Evolutionary conservation across 2,797 vertebrate species (phyloP).

Genomic region (Sebastes hubbsi): DNA sequence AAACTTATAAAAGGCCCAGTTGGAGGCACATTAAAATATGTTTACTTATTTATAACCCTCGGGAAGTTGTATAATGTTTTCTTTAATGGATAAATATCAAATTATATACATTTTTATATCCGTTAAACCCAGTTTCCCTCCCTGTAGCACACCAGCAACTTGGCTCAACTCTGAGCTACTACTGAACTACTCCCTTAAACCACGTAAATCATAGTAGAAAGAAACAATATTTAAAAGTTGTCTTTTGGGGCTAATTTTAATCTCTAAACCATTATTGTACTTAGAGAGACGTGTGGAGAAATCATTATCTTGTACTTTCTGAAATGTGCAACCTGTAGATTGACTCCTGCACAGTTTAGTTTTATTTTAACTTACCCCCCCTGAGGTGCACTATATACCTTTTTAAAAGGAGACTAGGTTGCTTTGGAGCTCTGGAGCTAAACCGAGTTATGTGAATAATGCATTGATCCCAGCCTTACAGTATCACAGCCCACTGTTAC

Average conservation of each 20-base stretch:
- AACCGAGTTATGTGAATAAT: conserved; percentile 74
- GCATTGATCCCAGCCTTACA: conserved; percentile 65
- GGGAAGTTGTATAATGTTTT: not conserved
- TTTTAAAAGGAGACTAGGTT: conserved; percentile 43
- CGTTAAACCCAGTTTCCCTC: not conserved
- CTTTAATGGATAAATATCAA: not conserved
- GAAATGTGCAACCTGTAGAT: conserved; percentile 10
- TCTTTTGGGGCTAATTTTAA: not conserved
- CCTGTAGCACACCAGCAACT: not conserved
- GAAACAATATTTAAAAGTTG: not conserved
- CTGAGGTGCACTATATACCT: conserved; percentile 13
- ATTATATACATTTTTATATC: not conserved
- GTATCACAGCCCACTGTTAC: conserved; percentile 65
- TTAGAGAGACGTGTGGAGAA: not conserved
- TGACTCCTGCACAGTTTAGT: not conserved
- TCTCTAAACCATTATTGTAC: not conserved
- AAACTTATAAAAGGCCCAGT: not conserved
- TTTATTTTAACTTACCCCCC: not conserved
- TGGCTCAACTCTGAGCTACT: not conserved
- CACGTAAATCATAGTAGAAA: not conserved
- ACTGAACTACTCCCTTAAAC: not conserved
- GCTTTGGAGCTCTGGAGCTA: conserved; percentile 40
- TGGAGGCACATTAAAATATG: not conserved
- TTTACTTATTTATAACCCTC: not conserved
- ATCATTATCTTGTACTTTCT: not conserved